A percentile compares a stretch with the other conserved stretches of the same genome.
Evolutionary conservation across 2,888 invertebrate genomes (phyloP).

Genomic region (Tetanocera ferruginea): DNA sequence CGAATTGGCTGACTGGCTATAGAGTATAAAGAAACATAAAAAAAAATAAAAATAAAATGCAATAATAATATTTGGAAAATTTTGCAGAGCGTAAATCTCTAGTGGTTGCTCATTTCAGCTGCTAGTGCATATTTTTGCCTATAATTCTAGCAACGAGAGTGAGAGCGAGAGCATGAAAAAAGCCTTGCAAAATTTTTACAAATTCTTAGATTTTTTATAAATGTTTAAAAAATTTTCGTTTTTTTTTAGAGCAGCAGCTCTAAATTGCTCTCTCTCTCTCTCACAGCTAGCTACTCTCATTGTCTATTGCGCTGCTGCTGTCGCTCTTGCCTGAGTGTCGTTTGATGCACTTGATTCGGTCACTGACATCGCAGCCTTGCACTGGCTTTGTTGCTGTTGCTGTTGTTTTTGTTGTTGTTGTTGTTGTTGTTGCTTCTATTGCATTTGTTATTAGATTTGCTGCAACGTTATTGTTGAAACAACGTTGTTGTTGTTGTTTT

Average conservation of each 20-base stretch:
- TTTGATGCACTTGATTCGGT: constrained; percentile 59
- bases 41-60: not conserved
- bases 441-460: constrained; percentile 20
- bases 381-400: constrained; percentile 49
- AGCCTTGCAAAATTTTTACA: not conserved
- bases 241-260: not conserved
- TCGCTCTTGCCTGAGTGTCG: constrained; percentile 40
- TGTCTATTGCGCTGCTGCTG: not conserved
- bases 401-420: constrained; percentile 28
- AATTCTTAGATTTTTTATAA: not conserved
- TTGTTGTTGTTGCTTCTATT: constrained; percentile 32
- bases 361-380: constrained; percentile 59
- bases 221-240: not conserved
- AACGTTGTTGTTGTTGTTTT: constrained; percentile 21
- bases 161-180: not conserved
- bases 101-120: not conserved
- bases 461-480: constrained; percentile 20
- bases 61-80: not conserved
- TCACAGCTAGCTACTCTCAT: constrained; percentile 25
- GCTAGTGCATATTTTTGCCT: too few species aligned
- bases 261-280: not conserved
- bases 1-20: constrained; percentile 3
- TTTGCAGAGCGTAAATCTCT: not conserved
- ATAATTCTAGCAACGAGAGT: not conserved
- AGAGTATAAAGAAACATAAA: not conserved